Evolutionary conservation across 2,888 invertebrate species (phyloP), one percentile per base, ranked within the genome.

Genomic region (Lissocephala sabroskyi): DNA sequence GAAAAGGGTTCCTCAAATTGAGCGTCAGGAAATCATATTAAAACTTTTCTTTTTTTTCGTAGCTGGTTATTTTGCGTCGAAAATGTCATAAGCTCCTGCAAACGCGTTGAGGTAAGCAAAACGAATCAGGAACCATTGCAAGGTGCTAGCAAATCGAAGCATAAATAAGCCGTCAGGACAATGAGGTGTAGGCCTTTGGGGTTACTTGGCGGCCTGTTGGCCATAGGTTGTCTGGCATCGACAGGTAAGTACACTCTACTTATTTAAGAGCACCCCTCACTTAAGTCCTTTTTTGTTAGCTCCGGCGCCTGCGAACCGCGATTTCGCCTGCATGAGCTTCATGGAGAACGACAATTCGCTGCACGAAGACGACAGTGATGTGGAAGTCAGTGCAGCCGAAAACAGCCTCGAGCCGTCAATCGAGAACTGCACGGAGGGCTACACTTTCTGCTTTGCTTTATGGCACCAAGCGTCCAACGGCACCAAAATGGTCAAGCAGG

Each of bases 321-420:
- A 74, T 11, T 71, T 79, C n/a, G 68, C 66, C 47, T 81, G 80
- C 51, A 79, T 81, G 62, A 79, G 82, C 44, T 81, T 58, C 50
- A 64, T 68, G 65, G 82, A 81, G 52, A 79, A 80, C 18, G 81
- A 81, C 49, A 70, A 65, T 33, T 56, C 70, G 2, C 57, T 73
- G 46, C 75, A 79, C 26, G 79, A 80, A 7, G 75, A 74, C 32
- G 80, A 81, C 23, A 65, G 65, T 7, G 80, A 80, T 10, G 71
- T 70, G 40, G 75, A 80, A 29, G 62, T 61, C 26, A 49, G 58
- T 26, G n/a, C n/a, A n/a, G 54, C 56, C 14, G 56, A 40, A 32
- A 46, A 32, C n/a, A 64, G 59, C 17, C 51, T 51, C 1, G 67
- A 73, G 41, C 55, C 59, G 4, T 63, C 65, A 13, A 59, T 52